A percentile compares a stretch with the other conserved stretches of the same genome.
Evolutionary conservation across 1,140 invertebrate species (phyloP).

Genomic region (Araneus ventricosus): DNA sequence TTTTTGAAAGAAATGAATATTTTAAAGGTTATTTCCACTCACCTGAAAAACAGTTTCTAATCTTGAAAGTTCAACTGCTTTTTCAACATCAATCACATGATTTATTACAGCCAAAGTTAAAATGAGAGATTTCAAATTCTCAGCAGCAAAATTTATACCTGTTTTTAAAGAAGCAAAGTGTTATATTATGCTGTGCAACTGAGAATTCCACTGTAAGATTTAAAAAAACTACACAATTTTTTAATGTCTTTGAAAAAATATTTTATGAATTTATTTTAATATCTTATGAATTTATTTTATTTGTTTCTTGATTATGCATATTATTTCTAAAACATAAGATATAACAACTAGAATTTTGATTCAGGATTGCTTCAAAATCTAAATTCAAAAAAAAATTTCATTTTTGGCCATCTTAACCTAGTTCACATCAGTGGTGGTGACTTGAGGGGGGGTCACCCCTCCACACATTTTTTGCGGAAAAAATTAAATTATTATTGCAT

Average conservation of each 20-base stretch:
- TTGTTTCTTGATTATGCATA: too few species aligned
- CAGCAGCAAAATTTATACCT: constrained; percentile 68
- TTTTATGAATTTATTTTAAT: background rate
- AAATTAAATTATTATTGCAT: too few species aligned
- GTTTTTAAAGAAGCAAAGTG: background rate
- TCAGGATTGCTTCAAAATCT: too few species aligned
- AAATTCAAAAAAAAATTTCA: too few species aligned
- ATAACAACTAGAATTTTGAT: too few species aligned
- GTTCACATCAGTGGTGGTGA: too few species aligned
- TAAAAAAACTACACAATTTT: background rate
- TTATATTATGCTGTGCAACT: background rate
- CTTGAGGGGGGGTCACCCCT: too few species aligned
- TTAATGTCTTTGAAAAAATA: background rate
- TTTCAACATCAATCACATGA: constrained; percentile 63
- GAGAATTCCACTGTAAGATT: background rate
- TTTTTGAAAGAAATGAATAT: background rate
- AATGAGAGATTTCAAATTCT: constrained; percentile 74
- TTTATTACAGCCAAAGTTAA: constrained; percentile 70
- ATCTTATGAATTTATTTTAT: too few species aligned
- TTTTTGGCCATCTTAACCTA: too few species aligned
- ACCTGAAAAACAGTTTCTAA: constrained; percentile 72
- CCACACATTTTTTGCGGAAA: too few species aligned
- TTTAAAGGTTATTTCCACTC: background rate
- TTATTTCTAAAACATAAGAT: too few species aligned
- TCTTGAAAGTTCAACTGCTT: constrained; percentile 63